Percentiles rank a stretch among this genome's conserved stretches.
phyloP scores from a whole-genome alignment of 2,113 vertebrate genomes.

The Pollachius pollachius region DNA sequence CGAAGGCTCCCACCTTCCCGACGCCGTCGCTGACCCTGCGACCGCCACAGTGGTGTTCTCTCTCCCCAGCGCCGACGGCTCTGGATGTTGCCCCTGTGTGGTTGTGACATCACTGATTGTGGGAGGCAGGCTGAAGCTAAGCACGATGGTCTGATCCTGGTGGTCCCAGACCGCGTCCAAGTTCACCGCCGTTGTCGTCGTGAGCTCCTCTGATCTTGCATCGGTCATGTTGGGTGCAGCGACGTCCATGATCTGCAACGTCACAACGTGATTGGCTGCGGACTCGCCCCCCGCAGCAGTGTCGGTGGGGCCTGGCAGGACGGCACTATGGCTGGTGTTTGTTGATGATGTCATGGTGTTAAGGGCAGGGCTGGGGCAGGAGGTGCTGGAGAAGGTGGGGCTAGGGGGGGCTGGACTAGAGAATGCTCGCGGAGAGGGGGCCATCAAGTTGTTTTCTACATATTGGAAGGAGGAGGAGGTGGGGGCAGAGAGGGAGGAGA shows the following conservation, averaged over 20 bases:
- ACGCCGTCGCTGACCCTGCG: not conserved
- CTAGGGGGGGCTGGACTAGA: not conserved
- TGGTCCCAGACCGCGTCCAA: too few relatives aligned
- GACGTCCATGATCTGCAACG: too few relatives aligned
- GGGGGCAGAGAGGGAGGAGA: conserved; percentile 9
- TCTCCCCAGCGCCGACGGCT: conserved; percentile 1
- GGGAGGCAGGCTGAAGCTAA: too few relatives aligned
- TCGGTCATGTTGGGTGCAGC: too few relatives aligned
- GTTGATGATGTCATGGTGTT: not conserved
- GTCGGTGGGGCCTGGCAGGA: not conserved
- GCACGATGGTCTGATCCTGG: too few relatives aligned
- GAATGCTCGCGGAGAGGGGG: not conserved
- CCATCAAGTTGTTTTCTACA: conserved; percentile 36
- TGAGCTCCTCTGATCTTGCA: too few relatives aligned
- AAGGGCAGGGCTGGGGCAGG: not conserved
- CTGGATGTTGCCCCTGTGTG: not conserved
- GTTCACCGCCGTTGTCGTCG: too few relatives aligned
- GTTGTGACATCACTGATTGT: not conserved
- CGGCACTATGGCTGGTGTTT: not conserved
- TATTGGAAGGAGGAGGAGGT: conserved; percentile 20
- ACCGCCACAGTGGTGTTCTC: not conserved
- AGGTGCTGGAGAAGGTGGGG: not conserved
- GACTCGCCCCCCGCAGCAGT: not conserved
- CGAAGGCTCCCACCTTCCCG: not conserved
- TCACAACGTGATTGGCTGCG: too few relatives aligned